phyloP scores from a whole-genome alignment of 2,888 invertebrate genomes.

The Calameuta filiformis region DNA sequence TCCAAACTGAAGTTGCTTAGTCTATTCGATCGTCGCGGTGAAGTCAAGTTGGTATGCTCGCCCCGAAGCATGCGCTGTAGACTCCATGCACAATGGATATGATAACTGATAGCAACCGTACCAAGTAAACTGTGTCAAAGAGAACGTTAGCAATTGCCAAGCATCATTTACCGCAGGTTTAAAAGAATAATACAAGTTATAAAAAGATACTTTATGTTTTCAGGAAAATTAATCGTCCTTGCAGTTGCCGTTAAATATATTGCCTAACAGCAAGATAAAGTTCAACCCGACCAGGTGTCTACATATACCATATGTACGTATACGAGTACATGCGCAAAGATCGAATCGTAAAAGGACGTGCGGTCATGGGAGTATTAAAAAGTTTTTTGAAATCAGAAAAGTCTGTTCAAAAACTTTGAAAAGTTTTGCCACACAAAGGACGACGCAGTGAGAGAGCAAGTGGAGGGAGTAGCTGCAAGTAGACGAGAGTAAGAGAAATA shows the following conservation, averaged over 20 bases:
- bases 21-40: too few species aligned
- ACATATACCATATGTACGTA: background rate
- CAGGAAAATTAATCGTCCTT: background rate
- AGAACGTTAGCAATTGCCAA: background rate
- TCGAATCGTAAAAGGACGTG: background rate
- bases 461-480: background rate
- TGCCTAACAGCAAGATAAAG: background rate
- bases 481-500: background rate
- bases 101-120: too few species aligned
- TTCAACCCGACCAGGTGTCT: background rate
- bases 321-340: background rate
- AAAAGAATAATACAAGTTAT: background rate
- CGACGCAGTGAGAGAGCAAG: too few species aligned
- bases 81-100: too few species aligned
- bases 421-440: background rate
- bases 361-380: slow-evolving; percentile 21
- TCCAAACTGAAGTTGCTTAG: too few species aligned
- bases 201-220: background rate
- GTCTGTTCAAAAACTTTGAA: slow-evolving; percentile 17
- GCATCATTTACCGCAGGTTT: background rate
- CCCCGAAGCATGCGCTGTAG: too few species aligned
- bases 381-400: slow-evolving; percentile 13
- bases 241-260: background rate
- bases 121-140: background rate
- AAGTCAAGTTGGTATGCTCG: too few species aligned